Evolutionary conservation across 2,113 vertebrate genomes (phyloP).

Genomic region (Glaucidium brasilianum): DNA sequence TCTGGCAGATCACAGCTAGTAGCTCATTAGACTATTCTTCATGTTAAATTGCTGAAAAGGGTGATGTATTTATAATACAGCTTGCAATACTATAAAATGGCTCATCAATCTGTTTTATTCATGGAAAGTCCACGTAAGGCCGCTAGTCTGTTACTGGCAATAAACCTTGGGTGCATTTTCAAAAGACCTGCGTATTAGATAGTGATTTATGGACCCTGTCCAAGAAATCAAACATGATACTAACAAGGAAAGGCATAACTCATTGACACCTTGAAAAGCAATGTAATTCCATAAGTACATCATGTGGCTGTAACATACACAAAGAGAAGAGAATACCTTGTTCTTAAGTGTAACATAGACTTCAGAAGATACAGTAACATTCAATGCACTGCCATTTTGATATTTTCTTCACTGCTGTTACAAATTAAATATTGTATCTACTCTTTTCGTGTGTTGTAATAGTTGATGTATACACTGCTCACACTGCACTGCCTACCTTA

Average conservation of each 20-base stretch:
- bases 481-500: neutral
- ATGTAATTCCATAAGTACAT: constrained; percentile 45
- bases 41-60: constrained; percentile 76
- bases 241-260: constrained; percentile 69
- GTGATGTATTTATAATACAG: constrained; percentile 79
- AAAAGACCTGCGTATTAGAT: constrained; percentile 72
- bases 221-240: constrained; percentile 71
- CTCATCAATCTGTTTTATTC: constrained; percentile 83
- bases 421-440: neutral
- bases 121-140: constrained; percentile 77
- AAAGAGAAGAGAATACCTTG: neutral
- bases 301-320: neutral
- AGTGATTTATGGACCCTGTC: constrained; percentile 72
- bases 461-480: neutral
- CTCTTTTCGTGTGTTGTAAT: neutral
- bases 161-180: constrained; percentile 78
- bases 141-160: constrained; percentile 78
- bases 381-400: neutral
- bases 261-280: constrained; percentile 59
- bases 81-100: constrained; percentile 77
- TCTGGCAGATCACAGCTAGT: constrained; percentile 29
- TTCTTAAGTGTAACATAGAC: neutral
- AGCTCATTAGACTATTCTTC: constrained; percentile 75
- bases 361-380: neutral
- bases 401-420: neutral